Evolutionary conservation across 2,888 invertebrate genomes (phyloP).

Genomic region (Dyspetes luteomarginatus): DNA sequence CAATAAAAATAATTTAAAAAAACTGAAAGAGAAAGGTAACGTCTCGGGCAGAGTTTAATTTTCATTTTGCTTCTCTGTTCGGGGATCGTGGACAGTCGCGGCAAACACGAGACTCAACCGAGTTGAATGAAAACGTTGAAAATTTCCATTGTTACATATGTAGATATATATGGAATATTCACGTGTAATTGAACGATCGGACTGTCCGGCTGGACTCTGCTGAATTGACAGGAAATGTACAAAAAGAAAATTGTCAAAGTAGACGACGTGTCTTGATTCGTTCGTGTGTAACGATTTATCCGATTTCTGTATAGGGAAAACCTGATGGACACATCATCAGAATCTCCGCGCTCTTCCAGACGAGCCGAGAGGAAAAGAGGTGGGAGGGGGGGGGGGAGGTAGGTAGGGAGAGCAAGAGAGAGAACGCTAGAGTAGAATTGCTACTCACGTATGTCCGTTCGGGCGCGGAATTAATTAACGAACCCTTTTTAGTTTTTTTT

Average conservation of each 20-base stretch:
- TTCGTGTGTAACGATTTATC: constrained; percentile 48
- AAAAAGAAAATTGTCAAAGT: constrained; percentile 3
- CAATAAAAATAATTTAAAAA: constrained; percentile 32
- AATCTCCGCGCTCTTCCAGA: constrained; percentile 27
- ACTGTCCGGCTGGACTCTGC: background rate
- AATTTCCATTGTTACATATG: constrained; percentile 27
- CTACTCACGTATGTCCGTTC: constrained; percentile 65
- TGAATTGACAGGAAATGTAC: constrained; percentile 1
- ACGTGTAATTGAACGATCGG: too few relatives aligned
- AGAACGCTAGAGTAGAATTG: constrained; percentile 53
- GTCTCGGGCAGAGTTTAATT: constrained; percentile 49
- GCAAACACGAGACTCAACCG: constrained; percentile 19
- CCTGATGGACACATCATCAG: background rate
- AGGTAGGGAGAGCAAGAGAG: too few relatives aligned
- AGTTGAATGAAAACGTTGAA: constrained; percentile 43
- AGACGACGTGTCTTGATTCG: constrained; percentile 48
- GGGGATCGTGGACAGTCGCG: constrained; percentile 26
- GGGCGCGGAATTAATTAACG: constrained; percentile 68
- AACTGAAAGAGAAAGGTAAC: constrained; percentile 35
- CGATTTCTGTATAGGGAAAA: constrained; percentile 18
- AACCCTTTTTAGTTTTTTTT: constrained; percentile 41
- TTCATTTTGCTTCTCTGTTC: constrained; percentile 46
- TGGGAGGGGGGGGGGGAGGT: too few relatives aligned
- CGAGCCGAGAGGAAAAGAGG: background rate
- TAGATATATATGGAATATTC: too few relatives aligned